Base-by-base conservation (phyloP, 2,888 invertebrate genomes). In the Branchipolynoe longqiensis region DNA sequence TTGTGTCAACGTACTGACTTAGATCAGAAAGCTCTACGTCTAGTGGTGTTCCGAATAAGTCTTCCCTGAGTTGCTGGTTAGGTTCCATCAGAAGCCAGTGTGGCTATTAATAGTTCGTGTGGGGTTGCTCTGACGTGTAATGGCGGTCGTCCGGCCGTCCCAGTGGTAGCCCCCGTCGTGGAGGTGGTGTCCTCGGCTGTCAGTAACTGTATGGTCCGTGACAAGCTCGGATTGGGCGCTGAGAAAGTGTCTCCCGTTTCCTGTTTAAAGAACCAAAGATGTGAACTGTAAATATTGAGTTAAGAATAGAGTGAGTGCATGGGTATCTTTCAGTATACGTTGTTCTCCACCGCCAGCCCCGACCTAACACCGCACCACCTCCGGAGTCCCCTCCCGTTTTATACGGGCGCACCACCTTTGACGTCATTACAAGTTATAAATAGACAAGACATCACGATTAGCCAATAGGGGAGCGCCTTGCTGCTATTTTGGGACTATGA, bases 31-130 rank as follows among this genome's bases (percentile, higher is more conserved):
- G 18, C 78, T 78, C 78, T 48, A 48, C 78, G 78, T 78, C 78
- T 54, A 78, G 78, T n/a, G n/a, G n/a, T 54, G 78, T 78, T 41
- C 78, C 78, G 28, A 78, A 78, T 25, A 78, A 48, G 48, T 84
- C 84, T 40, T 84, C 84, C 14, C 64, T 12, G 33, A 84, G 84
- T 64, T 84, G 84, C 69, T 84, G 84, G 84, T 84, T 64, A 48
- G 73, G 73, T 69, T 84, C 84, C 84, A 84, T 84, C 28, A 69
- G 82, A n/a, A n/a, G 40, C 62, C 69, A 69, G 36, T 69, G 84
- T 58, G 56, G 56, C 82, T 82, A 82, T 82, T 82, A 58, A n/a
- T 82, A 82, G 82, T 28, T 31, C n/a, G 40, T 6, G 84, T 62
- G 62, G 84, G 69, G 36, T 84, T 84, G n/a, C 62, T 12, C 82